These are phyloP conservation scores for Turnix velox DNA, from an alignment of 2,113 vertebrate species.

Conservation along the genomic window DNA sequence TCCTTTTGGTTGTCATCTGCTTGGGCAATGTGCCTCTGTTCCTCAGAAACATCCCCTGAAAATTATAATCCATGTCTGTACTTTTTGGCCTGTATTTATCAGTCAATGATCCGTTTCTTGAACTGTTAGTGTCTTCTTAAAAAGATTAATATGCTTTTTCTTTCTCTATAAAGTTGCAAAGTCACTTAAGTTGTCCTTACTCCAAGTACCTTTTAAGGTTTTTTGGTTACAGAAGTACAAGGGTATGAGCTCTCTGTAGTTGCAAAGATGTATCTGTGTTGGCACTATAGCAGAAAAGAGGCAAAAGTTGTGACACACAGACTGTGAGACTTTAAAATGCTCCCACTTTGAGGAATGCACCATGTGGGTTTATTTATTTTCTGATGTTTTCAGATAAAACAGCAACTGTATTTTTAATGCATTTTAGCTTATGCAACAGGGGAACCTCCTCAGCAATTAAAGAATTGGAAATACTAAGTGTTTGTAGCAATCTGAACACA, in stretches of 20 bases:
- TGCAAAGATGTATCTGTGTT: background rate
- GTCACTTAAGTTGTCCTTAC: background rate
- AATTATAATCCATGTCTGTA: background rate
- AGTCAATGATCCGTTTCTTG: slow-evolving; percentile 2
- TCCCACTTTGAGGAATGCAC: background rate
- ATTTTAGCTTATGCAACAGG: background rate
- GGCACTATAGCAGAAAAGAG: background rate
- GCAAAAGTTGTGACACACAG: background rate
- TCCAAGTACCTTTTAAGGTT: background rate
- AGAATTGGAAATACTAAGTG: background rate
- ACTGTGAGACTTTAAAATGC: background rate
- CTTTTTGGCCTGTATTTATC: slow-evolving; percentile 3
- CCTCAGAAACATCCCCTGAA: background rate
- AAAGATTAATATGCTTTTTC: background rate
- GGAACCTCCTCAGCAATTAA: background rate
- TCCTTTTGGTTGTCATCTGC: background rate
- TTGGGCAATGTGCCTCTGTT: background rate
- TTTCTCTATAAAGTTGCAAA: background rate
- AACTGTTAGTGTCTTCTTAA: background rate
- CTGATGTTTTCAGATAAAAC: background rate
- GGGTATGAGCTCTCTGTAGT: background rate
- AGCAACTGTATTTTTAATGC: background rate
- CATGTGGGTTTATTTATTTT: background rate
- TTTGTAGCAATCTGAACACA: background rate
- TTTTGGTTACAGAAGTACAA: background rate